Percentiles rank a stretch among this genome's conserved stretches.
These are phyloP conservation scores for Paramisgurnus dabryanus DNA, from an alignment of 2,113 vertebrate species.

Conservation along the genomic window DNA sequence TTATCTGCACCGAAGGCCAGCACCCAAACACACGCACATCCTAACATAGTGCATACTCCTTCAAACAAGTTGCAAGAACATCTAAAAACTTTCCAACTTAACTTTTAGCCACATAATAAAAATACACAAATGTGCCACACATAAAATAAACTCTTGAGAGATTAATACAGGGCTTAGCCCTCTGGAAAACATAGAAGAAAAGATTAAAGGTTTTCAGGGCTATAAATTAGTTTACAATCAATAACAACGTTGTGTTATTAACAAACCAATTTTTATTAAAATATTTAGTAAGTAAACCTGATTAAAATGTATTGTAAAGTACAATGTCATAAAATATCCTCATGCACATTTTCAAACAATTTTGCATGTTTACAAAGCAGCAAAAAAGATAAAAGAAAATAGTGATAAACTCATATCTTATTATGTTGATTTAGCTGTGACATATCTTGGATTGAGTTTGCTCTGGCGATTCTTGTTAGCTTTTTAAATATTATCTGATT, in stretches of 20 bases:
- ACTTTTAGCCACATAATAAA: background rate
- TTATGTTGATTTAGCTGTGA: background rate
- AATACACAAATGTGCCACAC: background rate
- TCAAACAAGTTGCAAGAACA: constrained; percentile 18
- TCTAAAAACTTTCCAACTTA: constrained; percentile 10
- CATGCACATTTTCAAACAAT: background rate
- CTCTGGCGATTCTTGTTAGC: background rate
- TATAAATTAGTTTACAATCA: too few species aligned
- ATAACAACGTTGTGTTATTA: background rate
- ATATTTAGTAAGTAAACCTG: background rate
- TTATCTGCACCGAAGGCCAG: constrained; percentile 34
- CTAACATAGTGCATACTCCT: constrained; percentile 7
- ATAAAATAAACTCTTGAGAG: background rate
- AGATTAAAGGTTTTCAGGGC: background rate
- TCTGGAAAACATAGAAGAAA: background rate
- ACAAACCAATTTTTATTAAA: background rate
- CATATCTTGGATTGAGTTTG: background rate
- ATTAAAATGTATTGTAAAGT: background rate
- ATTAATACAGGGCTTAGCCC: constrained; percentile 6
- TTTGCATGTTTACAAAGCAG: background rate
- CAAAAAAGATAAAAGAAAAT: background rate
- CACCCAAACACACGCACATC: constrained; percentile 22
- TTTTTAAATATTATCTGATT: background rate
- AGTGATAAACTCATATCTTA: background rate
- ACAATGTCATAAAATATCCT: background rate